Base-by-base conservation (phyloP, 2,888 invertebrate genomes). In the Eupithecia exiguata region DNA sequence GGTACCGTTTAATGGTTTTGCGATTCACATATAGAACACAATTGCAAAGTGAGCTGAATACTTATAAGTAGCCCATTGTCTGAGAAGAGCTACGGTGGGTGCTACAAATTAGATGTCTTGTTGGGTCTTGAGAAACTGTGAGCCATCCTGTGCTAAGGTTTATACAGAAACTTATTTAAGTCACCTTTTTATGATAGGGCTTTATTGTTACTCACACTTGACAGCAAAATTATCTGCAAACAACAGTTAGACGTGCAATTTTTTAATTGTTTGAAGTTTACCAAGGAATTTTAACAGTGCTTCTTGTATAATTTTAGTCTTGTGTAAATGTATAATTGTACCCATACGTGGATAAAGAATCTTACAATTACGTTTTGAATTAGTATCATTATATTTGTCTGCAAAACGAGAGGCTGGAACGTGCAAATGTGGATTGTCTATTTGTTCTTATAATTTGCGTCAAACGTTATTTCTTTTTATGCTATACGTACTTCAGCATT, bases 231-330 rank as follows among this genome's bases (percentile, higher is more conserved):
- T 3, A 10, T 53, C 53, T 30, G 35, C 58, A 70, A 40, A 21
- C 30, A 58, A 70, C 67, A 71, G 53, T 76, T 65, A 75, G 72
- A 74, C 62, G 72, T 74, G 72, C 65, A 71, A 38, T 74, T 74
- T 36, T 76, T 77, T 78, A 77, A 80, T 79, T 76, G 72, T 76
- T 68, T 58, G 62, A 77, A 74, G 70, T 71, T 68, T 75, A 74
- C 70, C 75, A 77, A 77, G 78, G 76, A 77, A 78, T 78, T 73
- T 78, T 68, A 46, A 53, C 62, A 74, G 70, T 74, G 70, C 73
- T 72, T 73, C 74, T 74, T 68, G 66, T 71, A 75, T 71, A 68
- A 73, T 74, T 71, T 63, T 21, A 70, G 40, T 73, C 75, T 76
- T 76, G 74, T 66, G 25, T 72, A 70, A 74, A 53, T 43, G 62